phyloP scores from a whole-genome alignment of 2,888 invertebrate genomes.

The Prosopocoilus inquinatus region DNA sequence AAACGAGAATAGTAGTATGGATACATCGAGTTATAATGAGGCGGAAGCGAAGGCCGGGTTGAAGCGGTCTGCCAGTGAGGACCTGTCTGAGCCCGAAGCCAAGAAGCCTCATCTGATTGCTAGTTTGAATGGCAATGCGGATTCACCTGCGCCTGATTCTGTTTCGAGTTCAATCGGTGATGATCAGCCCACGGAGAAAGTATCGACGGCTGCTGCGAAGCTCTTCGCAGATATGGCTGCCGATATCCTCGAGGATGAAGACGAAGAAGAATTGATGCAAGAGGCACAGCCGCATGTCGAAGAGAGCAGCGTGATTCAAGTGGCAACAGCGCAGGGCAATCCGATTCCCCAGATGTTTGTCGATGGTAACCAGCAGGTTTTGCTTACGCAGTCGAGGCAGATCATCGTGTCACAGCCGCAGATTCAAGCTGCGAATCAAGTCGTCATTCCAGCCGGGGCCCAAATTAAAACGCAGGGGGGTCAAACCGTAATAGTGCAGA shows the following conservation, averaged over 20 bases:
- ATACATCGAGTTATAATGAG: slow-evolving; percentile 33
- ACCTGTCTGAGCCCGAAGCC: slow-evolving; percentile 48
- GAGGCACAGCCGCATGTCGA: slow-evolving; percentile 29
- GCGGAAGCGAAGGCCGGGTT: slow-evolving; percentile 46
- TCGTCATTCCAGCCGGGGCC: slow-evolving; percentile 39
- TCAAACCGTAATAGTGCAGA: slow-evolving; percentile 49
- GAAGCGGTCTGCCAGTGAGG: slow-evolving; percentile 46
- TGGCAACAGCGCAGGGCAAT: slow-evolving; percentile 8
- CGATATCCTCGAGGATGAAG: slow-evolving; percentile 80
- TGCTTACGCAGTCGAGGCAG: slow-evolving; percentile 52
- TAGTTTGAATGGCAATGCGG: slow-evolving; percentile 42
- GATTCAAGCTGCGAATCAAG: slow-evolving; percentile 35
- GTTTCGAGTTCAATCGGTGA: slow-evolving; percentile 53
- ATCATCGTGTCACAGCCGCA: slow-evolving; percentile 53
- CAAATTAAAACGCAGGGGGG: slow-evolving; percentile 44
- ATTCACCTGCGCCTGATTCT: slow-evolving; percentile 52
- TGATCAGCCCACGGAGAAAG: slow-evolving; percentile 56
- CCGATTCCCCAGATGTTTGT: slow-evolving; percentile 41
- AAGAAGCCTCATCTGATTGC: slow-evolving; percentile 47
- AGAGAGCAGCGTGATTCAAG: slow-evolving; percentile 28
- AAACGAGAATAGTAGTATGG: slow-evolving; percentile 21
- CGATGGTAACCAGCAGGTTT: slow-evolving; percentile 47
- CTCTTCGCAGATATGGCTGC: slow-evolving; percentile 83
- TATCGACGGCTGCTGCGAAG: slow-evolving; percentile 82
- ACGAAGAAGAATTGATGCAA: slow-evolving; percentile 53